phyloP scores from a whole-genome alignment of 2,888 invertebrate species.

The Anticlea derivata region DNA sequence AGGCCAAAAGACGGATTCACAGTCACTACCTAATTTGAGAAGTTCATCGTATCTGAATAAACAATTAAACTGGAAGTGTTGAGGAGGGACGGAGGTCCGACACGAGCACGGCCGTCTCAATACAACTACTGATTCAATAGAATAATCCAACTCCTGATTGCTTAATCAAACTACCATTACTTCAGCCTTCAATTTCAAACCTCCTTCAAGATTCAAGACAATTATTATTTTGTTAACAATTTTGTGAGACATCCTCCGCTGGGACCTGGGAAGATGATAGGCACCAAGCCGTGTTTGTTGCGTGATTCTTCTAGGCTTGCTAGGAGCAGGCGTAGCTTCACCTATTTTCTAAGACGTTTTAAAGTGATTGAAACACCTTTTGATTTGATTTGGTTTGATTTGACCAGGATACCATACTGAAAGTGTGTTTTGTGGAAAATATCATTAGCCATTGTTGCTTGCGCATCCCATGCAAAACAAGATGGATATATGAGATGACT shows the following conservation, averaged over 20 bases:
- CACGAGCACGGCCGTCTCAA: constrained; percentile 30
- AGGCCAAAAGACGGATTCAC: not conserved
- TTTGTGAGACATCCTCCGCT: not conserved
- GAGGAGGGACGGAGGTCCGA: constrained; percentile 39
- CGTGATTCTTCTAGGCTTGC: too few relatives aligned
- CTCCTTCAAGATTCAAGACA: constrained; percentile 2
- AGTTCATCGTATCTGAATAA: constrained; percentile 77
- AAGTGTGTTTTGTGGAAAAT: too few relatives aligned
- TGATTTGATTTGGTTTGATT: too few relatives aligned
- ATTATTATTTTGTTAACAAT: constrained; percentile 1
- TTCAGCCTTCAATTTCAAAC: constrained; percentile 10
- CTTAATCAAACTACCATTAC: constrained; percentile 27
- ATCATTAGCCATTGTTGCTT: too few relatives aligned
- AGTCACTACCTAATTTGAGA: constrained; percentile 74
- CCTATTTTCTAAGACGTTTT: too few relatives aligned
- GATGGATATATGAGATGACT: too few relatives aligned
- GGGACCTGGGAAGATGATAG: too few relatives aligned
- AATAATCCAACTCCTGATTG: constrained; percentile 20
- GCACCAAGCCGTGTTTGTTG: too few relatives aligned
- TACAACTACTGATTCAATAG: constrained; percentile 33
- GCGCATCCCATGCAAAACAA: too few relatives aligned
- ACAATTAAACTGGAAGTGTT: constrained; percentile 74
- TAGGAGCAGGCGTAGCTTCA: too few relatives aligned
- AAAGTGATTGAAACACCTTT: too few relatives aligned
- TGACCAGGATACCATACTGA: too few relatives aligned